Evolutionary conservation across 2,113 vertebrate species (phyloP).

Genomic region (Pedionomus torquatus): DNA sequence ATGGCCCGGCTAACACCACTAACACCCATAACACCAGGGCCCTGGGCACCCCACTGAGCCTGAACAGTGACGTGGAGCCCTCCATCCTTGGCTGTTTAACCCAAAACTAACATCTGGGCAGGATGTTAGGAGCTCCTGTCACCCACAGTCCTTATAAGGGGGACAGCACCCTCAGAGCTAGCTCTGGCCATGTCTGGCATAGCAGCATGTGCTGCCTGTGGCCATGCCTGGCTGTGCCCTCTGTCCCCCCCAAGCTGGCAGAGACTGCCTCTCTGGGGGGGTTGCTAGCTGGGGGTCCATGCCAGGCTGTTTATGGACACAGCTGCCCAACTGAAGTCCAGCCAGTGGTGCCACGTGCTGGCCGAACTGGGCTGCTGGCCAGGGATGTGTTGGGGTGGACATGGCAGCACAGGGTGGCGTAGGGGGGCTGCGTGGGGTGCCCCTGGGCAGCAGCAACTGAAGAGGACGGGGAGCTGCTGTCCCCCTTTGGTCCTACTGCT

Average conservation of each 20-base stretch:
- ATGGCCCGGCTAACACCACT: constrained; percentile 26
- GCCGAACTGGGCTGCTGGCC: neutral
- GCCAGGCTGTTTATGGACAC: neutral
- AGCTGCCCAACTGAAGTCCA: neutral
- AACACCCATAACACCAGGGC: constrained; percentile 32
- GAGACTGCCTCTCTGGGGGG: neutral
- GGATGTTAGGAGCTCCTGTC: neutral
- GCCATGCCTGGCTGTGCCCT: neutral
- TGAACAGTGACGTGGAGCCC: neutral
- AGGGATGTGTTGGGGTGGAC: neutral
- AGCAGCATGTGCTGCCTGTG: accelerated
- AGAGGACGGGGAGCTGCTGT: neutral
- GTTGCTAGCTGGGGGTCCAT: neutral
- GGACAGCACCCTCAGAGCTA: accelerated
- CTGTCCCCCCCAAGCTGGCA: neutral
- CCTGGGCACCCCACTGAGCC: accelerated
- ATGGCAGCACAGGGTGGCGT: neutral
- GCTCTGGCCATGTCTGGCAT: neutral
- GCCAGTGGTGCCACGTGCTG: neutral
- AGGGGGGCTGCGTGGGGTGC: accelerated
- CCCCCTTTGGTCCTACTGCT: neutral
- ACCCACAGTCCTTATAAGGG: accelerated
- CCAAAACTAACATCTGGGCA: neutral
- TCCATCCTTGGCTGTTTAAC: neutral
- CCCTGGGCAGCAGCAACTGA: neutral